Base-by-base conservation (phyloP, 2,888 invertebrate species). In the Electrophaes corylata region DNA sequence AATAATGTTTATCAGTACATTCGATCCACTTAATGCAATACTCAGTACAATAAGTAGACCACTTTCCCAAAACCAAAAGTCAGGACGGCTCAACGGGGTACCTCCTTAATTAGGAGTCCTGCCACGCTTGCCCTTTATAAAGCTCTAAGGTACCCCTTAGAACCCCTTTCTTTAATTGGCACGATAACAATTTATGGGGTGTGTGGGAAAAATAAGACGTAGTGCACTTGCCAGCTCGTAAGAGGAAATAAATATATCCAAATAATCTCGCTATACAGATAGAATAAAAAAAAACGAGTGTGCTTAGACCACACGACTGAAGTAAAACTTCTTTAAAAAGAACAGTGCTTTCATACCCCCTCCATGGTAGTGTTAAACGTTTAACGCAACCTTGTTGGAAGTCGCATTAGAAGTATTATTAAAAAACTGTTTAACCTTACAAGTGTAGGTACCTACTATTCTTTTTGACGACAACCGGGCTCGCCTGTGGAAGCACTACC, bases 101-200 rank as follows among this genome's bases (percentile, higher is more conserved):
- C 75, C 83, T 73, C 69, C 75, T 79, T 91, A 91, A 91, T 91
- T 91, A 90, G 91, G 88, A 88, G 83, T 83, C 91, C 86, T 80
- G 85, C 85, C 78, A 85, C 83, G 88, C 76, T 86, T 81, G 87
- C 89, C 86, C 79, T 86, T 86, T 73, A 84, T 79, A 75, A 74
- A 78, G 73, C 77, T 78, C 73, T 76, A 76, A 85, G 83, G 78
- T 82, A 77, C 71, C 69, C 73, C 67, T 37, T 31, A 74, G 67
- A 66, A 76, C 83, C 88, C 37, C 88, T 82, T 86, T 87, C 64
- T 67, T 73, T 60, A 91, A 91, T 91, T 91, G 91, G 88, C 91
- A 84, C 79, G 90, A 89, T 91, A 91, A 90, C 88, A 88, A 87
- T 76, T 77, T 75, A 73, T 79, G 81, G 88, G 85, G 85, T 66